Evolutionary conservation across 1,140 invertebrate genomes (phyloP).

Genomic region (Drosophila lini): DNA sequence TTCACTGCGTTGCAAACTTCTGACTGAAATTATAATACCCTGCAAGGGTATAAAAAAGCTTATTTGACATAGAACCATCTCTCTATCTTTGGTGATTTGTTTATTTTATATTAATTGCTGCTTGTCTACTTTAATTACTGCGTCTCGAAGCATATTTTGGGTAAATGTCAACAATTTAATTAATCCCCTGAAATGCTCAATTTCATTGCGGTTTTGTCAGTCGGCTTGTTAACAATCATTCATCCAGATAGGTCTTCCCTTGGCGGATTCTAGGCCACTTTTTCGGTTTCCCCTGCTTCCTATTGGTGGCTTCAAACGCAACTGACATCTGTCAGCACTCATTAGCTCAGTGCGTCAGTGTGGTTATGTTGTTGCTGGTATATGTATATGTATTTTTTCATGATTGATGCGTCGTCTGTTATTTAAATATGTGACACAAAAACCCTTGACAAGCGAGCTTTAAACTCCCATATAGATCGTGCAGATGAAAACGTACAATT

Average conservation of each 20-base stretch:
- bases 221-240: slow-evolving; percentile 60
- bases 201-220: slow-evolving; percentile 63
- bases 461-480: slow-evolving; percentile 43
- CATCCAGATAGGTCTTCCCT: slow-evolving; percentile 18
- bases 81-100: background rate
- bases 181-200: slow-evolving; percentile 63
- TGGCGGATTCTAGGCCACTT: slow-evolving; percentile 7
- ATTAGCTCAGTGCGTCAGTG: slow-evolving; percentile 54
- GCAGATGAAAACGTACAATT: slow-evolving; percentile 57
- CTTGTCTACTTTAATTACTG: slow-evolving; percentile 4
- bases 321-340: slow-evolving; percentile 62
- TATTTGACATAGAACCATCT: background rate
- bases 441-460: slow-evolving; percentile 56
- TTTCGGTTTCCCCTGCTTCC: slow-evolving; percentile 6
- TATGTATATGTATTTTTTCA: slow-evolving; percentile 29
- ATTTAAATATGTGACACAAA: slow-evolving; percentile 61
- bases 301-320: slow-evolving; percentile 13
- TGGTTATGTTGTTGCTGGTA: slow-evolving; percentile 21
- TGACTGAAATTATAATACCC: too few relatives aligned
- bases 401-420: slow-evolving; percentile 69
- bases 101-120: slow-evolving; percentile 1
- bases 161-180: slow-evolving; percentile 64
- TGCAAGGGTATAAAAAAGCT: too few relatives aligned
- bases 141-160: slow-evolving; percentile 28
- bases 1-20: too few relatives aligned